phyloP scores from a whole-genome alignment of 1,140 invertebrate genomes.

The Triops cancriformis region DNA sequence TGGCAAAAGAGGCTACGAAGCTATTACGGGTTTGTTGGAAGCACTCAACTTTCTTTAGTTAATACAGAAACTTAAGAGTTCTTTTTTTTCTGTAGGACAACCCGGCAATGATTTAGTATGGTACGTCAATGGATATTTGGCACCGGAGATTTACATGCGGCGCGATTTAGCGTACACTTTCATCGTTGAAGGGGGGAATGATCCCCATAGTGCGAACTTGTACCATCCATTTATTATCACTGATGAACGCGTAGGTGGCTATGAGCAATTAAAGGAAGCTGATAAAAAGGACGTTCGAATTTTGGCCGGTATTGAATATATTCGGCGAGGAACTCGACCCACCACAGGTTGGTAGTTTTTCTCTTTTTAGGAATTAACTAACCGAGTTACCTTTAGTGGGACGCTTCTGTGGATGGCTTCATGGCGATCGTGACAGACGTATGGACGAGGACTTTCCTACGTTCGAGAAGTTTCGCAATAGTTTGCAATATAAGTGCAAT shows the following conservation, averaged over 20 bases:
- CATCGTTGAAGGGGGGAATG: constrained; percentile 71
- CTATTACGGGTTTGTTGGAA: constrained; percentile 49
- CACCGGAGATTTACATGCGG: constrained; percentile 76
- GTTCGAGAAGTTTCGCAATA: constrained; percentile 75
- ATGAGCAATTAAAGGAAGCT: constrained; percentile 59
- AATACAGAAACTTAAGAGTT: not conserved
- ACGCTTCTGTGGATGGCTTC: constrained; percentile 62
- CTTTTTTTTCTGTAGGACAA: constrained; percentile 29
- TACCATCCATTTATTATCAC: constrained; percentile 92
- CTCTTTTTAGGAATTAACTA: not conserved
- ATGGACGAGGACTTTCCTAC: constrained; percentile 66
- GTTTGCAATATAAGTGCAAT: constrained; percentile 58
- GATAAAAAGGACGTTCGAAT: constrained; percentile 63
- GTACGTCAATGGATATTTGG: constrained; percentile 81
- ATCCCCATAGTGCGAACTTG: constrained; percentile 73
- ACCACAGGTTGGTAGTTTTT: constrained; percentile 49
- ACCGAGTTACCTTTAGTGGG: constrained; percentile 47
- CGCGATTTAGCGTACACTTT: constrained; percentile 77
- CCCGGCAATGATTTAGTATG: constrained; percentile 42
- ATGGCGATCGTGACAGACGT: constrained; percentile 57
- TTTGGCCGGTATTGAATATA: constrained; percentile 76
- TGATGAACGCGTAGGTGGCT: constrained; percentile 71
- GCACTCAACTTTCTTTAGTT: not conserved
- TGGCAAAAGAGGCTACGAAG: constrained; percentile 63
- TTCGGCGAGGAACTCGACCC: constrained; percentile 65